Conservation (phyloP, 2,797 vertebrate genomes). For the Cuniculus paca region DNA sequence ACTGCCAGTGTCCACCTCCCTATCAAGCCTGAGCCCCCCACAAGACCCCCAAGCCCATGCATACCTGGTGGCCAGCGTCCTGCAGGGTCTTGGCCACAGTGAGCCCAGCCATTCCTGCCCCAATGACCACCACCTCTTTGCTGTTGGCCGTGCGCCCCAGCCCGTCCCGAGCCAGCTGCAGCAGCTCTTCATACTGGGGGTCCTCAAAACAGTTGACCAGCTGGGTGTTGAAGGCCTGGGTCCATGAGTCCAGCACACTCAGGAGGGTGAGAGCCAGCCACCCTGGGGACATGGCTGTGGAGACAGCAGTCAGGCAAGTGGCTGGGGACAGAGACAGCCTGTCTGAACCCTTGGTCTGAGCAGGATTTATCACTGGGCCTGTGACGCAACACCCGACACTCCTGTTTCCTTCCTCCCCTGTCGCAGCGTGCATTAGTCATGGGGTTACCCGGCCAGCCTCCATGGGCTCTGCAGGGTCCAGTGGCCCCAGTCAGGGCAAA, state of each 20-base stretch:
- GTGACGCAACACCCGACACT: background rate
- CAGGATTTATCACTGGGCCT: background rate
- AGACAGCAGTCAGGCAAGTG: background rate
- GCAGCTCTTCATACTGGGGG: slow-evolving; percentile 89
- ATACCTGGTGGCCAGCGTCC: slow-evolving; percentile 79
- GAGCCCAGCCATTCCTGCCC: slow-evolving; percentile 79
- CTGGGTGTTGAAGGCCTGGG: slow-evolving; percentile 8
- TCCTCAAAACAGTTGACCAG: slow-evolving; percentile 89
- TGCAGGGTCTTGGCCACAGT: slow-evolving; percentile 71
- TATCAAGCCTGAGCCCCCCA: background rate
- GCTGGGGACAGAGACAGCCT: background rate
- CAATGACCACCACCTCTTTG: slow-evolving; percentile 70
- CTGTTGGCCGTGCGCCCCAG: slow-evolving; percentile 84
- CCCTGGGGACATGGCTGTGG: background rate
- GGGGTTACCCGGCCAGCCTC: background rate
- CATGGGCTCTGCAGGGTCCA: background rate
- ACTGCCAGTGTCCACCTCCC: no score
- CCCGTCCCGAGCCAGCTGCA: slow-evolving; percentile 86
- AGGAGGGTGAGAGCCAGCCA: slow-evolving; percentile 4
- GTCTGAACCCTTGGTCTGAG: background rate
- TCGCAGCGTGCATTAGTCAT: background rate
- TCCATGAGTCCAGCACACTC: background rate
- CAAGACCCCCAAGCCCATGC: background rate
- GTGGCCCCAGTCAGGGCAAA: background rate
- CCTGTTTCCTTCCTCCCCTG: background rate